Base-by-base conservation (phyloP, 2,113 vertebrate genomes). In the Eulemur macaco region DNA sequence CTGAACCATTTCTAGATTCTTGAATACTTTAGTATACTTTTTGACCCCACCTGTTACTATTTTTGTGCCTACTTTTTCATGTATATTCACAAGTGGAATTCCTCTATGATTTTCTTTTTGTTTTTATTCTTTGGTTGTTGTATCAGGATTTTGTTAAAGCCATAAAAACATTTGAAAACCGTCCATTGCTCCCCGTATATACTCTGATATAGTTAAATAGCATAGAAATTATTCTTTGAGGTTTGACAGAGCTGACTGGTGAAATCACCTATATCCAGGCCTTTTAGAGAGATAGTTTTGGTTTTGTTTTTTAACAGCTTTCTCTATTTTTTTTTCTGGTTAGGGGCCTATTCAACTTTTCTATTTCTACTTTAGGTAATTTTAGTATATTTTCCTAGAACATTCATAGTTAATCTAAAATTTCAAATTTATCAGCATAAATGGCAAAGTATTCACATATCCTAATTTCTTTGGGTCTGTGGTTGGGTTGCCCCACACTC, bases 371-470 rank as follows among this genome's bases (percentile, higher is more conserved):
- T 73, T 89, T 68, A 92, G 15, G 39, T 76, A 71, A 80, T 71
- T 89, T 50, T 69, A 89, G 6, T 58, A 64, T 54, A 34, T 77
- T 93, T 86, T 84, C n/a, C 23, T 82, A 69, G 58, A 93, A 69
- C 3, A 91, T 64, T 88, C 54, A 74, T 25, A 81, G 18, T 77
- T 93, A 45, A 76, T 91, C 18, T 42, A 78, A 42, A 91, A 8
- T 69, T 91, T 94, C 25, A 87, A 87, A 87, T 84, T 91, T 90
- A 83, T 94, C 54, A 58, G 68, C 52, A 77, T 54, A 85, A 92
- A 76, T n/a, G 60, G 73, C 52, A 94, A 23, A 91, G 27, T 60
- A 69, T 15, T 91, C 69, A 87, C 2, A 87, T 37, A 90, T 87
- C 25, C 39, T 56, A 71, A 82, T 27, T 81, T 71, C 52, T 52